phyloP scores from a whole-genome alignment of 2,113 vertebrate species.

The Nyctereutes procyonoides region DNA sequence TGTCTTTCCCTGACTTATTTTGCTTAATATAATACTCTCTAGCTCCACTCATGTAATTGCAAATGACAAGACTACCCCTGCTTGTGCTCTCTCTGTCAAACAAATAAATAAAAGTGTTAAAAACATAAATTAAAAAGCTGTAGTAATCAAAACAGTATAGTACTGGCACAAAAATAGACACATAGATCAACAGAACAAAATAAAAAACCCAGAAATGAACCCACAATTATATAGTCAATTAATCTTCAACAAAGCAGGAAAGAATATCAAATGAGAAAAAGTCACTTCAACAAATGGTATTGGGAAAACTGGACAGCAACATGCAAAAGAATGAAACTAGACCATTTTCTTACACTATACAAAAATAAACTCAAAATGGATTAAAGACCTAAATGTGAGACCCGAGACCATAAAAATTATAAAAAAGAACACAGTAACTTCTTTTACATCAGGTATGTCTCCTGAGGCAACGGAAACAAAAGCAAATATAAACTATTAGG shows the following conservation, averaged over 20 bases:
- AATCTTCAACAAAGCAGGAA: neutral
- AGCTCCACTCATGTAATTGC: neutral
- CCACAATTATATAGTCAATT: neutral
- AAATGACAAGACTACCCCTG: neutral
- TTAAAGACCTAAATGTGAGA: neutral
- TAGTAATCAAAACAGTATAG: neutral
- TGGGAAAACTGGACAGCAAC: neutral
- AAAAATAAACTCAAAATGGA: neutral
- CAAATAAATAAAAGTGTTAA: too few species aligned
- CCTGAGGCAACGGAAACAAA: neutral
- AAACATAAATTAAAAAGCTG: too few species aligned
- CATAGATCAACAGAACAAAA: neutral
- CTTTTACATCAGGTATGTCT: neutral
- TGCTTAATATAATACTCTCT: neutral
- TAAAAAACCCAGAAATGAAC: neutral
- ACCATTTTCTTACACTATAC: neutral
- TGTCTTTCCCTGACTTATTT: neutral
- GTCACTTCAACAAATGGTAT: neutral
- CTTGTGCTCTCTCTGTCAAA: too few species aligned
- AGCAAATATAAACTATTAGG: neutral
- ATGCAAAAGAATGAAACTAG: neutral
- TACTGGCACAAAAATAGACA: neutral
- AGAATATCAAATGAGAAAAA: neutral
- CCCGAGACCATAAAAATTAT: neutral
- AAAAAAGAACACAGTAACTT: neutral